Percentiles rank a stretch among this genome's conserved stretches.
These are phyloP conservation scores for Bombus sylvicola DNA, from an alignment of 1,140 invertebrate genomes.

Conservation along the genomic window DNA sequence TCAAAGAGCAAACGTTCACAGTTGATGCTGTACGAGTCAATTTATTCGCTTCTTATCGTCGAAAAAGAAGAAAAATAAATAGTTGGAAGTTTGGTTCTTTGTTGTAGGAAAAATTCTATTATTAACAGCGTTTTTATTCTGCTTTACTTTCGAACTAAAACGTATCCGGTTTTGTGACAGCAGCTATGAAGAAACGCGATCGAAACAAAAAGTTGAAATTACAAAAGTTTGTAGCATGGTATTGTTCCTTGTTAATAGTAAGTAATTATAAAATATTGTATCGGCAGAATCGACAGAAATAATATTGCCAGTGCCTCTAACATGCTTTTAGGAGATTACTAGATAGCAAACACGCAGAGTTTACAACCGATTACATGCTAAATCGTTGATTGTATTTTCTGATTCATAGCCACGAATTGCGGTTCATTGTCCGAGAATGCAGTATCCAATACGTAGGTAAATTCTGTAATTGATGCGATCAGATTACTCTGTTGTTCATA, in stretches of 20 bases:
- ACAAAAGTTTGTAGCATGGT: too few relatives aligned
- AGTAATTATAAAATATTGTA: too few relatives aligned
- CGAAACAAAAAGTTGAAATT: too few relatives aligned
- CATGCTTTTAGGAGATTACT: neutral
- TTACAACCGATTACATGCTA: neutral
- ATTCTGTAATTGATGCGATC: neutral
- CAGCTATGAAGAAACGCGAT: neutral
- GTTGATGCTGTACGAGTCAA: neutral
- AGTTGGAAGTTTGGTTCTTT: neutral
- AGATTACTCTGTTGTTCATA: neutral
- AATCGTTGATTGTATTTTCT: conserved; percentile 10
- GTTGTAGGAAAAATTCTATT: neutral
- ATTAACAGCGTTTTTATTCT: neutral
- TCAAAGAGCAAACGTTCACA: neutral
- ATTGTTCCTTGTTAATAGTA: too few relatives aligned
- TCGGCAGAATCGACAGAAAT: too few relatives aligned
- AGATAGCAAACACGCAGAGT: neutral
- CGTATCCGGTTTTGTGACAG: neutral
- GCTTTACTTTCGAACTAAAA: neutral
- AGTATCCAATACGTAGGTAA: neutral
- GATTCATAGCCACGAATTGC: neutral
- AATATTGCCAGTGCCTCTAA: neutral
- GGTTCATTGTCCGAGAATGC: neutral
- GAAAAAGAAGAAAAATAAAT: neutral
- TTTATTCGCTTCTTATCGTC: neutral